phyloP scores from a whole-genome alignment of 1,140 invertebrate genomes.

The Drosophila burlai region DNA sequence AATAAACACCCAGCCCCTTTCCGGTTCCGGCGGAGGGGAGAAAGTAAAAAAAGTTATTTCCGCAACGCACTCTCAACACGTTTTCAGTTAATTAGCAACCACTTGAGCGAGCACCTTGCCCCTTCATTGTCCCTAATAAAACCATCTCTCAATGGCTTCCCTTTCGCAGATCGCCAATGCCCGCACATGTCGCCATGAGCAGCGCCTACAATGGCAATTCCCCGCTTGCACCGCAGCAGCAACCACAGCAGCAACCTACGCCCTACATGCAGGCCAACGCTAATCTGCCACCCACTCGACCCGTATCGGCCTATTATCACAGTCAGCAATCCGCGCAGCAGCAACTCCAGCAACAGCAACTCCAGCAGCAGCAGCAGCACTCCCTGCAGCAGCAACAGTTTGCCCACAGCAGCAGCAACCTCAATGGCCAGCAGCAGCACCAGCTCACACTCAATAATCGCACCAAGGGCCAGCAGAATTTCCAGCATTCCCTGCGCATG shows the following conservation, averaged over 20 bases:
- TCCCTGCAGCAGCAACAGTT: conserved; percentile 67
- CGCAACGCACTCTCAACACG: conserved; percentile 23
- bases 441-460: conserved; percentile 78
- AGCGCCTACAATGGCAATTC: conserved; percentile 84
- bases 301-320: conserved; percentile 80
- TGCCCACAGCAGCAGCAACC: conserved; percentile 68
- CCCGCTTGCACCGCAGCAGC: conserved; percentile 72
- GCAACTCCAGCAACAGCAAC: conserved; percentile 64
- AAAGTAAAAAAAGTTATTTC: conserved; percentile 2
- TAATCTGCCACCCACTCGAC: conserved; percentile 73
- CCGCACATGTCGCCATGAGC: conserved; percentile 80
- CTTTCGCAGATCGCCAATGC: conserved; percentile 57
- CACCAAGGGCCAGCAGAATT: conserved; percentile 74
- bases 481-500: conserved; percentile 80
- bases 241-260: conserved; percentile 60
- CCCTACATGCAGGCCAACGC: conserved; percentile 54
- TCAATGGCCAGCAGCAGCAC: conserved; percentile 58
- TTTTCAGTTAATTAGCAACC: conserved; percentile 37
- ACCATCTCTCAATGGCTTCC: conserved; percentile 3
- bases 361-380: conserved; percentile 68
- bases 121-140: neutral
- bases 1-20: conserved; percentile 37
- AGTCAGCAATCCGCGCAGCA: conserved; percentile 68
- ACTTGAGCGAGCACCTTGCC: conserved; percentile 4
- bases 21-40: neutral